Evolutionary conservation across 2,888 invertebrate genomes (phyloP).

Genomic region (Sinelater perroti): DNA sequence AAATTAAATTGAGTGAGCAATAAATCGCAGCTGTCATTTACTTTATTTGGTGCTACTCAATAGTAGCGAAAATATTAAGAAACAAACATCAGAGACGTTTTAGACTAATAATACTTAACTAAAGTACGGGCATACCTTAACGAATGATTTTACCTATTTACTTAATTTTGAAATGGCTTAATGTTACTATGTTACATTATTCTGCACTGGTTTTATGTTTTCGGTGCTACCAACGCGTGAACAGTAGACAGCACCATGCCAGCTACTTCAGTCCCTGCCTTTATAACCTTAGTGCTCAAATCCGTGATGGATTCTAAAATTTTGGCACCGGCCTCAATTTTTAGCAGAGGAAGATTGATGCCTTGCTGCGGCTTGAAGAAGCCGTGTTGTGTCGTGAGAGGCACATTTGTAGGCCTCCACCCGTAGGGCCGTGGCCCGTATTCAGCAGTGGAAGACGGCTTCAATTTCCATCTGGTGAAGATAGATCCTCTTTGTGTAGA

Average conservation of each 20-base stretch:
- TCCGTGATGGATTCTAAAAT: conserved; percentile 32
- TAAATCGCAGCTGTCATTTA: no score
- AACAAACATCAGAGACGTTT: no score
- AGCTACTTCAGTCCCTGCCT: conserved; percentile 56
- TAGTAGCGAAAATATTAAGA: no score
- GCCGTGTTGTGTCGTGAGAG: background rate
- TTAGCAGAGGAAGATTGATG: conserved; percentile 7
- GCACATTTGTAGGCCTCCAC: background rate
- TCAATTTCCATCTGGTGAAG: background rate
- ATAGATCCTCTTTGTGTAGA: no score
- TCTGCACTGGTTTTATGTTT: no score
- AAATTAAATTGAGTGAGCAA: no score
- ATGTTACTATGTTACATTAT: no score
- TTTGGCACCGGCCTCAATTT: conserved; percentile 21
- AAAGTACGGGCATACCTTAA: no score
- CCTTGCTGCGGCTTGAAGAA: background rate
- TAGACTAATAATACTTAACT: no score
- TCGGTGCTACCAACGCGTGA: conserved; percentile 29
- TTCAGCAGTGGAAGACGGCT: background rate
- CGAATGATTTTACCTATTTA: no score
- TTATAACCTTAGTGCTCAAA: conserved; percentile 49
- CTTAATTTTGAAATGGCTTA: no score
- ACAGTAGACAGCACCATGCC: conserved; percentile 49
- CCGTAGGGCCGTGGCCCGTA: background rate
- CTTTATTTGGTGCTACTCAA: no score